A percentile compares a stretch with the other conserved stretches of the same genome.
Evolutionary conservation across 92 coral and sea anemone genomes (phyloP).

Genomic region (Anthopleura xanthogrammica): DNA sequence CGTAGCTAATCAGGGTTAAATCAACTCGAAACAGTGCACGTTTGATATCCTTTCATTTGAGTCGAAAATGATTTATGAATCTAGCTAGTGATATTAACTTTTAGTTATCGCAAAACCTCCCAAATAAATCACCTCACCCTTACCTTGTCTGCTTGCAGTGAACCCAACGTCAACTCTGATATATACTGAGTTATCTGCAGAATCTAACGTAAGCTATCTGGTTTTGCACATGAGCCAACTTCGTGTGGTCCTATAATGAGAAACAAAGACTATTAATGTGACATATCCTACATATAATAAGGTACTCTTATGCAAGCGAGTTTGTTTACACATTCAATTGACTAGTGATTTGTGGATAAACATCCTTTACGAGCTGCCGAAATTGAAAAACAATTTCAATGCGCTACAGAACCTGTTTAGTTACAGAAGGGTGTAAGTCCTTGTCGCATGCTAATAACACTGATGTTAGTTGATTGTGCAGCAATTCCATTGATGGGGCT

Average conservation of each 20-base stretch:
- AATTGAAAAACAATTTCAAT: background rate
- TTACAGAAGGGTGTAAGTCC: background rate
- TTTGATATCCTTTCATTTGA: background rate
- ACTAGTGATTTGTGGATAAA: background rate
- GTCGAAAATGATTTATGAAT: background rate
- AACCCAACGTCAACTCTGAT: background rate
- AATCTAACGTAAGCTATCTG: background rate
- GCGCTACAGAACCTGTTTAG: background rate
- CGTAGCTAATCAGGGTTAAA: background rate
- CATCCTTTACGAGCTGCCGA: background rate
- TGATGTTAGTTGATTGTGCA: background rate
- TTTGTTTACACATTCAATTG: background rate
- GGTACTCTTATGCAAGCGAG: constrained; percentile 3
- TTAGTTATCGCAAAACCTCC: background rate
- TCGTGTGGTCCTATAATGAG: constrained; percentile 2
- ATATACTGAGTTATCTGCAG: background rate
- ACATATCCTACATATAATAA: background rate
- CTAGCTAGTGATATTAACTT: background rate
- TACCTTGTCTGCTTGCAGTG: background rate
- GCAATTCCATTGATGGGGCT: background rate
- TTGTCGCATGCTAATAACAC: background rate
- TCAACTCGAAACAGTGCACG: too few relatives aligned
- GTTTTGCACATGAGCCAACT: background rate
- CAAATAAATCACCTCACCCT: background rate
- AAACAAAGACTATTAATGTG: background rate